These are phyloP conservation scores for Megaceryle torquata DNA, from an alignment of 2,113 vertebrate species.

Conservation along the genomic window DNA sequence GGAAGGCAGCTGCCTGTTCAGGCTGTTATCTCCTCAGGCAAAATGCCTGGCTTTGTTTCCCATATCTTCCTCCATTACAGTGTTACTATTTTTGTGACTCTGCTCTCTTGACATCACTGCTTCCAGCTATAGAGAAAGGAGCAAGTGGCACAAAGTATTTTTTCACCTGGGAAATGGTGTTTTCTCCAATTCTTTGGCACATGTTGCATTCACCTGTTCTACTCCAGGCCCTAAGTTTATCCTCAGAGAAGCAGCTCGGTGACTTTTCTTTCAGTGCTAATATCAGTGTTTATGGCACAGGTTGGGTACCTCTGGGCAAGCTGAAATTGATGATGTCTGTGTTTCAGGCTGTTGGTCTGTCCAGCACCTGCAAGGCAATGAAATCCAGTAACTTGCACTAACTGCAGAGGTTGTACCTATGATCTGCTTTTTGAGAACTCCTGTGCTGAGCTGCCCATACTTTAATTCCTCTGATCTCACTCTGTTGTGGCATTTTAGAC, in stretches of 20 bases:
- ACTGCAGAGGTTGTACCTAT: background rate
- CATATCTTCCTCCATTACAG: background rate
- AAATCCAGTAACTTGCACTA: background rate
- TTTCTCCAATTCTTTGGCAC: background rate
- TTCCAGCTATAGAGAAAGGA: background rate
- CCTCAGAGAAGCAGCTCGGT: background rate
- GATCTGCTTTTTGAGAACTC: background rate
- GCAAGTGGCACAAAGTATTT: background rate
- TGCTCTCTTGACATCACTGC: background rate
- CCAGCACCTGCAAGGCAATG: background rate
- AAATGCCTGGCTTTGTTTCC: background rate
- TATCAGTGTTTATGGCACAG: background rate
- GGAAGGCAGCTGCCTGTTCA: constrained; percentile 2
- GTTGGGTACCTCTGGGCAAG: background rate
- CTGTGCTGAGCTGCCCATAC: background rate
- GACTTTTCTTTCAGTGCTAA: background rate
- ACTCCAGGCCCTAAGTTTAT: background rate
- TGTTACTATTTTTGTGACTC: constrained; percentile 29
- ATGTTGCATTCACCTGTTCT: background rate
- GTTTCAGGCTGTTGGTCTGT: background rate
- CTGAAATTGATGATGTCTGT: background rate
- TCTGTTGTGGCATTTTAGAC: background rate
- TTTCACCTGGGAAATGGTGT: background rate
- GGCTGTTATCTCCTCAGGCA: constrained; percentile 5
- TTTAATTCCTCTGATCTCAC: background rate